phyloP scores from a whole-genome alignment of 1,140 invertebrate genomes.

The Leptoteleia sp. region DNA sequence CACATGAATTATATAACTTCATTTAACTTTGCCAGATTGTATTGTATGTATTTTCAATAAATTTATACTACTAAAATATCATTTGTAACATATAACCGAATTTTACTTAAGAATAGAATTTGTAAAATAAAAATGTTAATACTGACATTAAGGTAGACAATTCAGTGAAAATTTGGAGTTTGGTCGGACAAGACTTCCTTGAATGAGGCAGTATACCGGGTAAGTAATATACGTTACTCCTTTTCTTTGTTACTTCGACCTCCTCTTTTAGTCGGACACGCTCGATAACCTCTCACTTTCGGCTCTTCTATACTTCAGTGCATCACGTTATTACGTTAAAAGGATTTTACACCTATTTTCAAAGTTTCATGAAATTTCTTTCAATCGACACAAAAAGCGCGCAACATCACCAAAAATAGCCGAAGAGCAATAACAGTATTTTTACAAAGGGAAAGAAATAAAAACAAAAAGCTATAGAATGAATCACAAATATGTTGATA shows the following conservation, averaged over 20 bases:
- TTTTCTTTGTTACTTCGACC: slow-evolving; percentile 37
- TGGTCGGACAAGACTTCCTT: slow-evolving; percentile 24
- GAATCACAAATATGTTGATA: too few relatives aligned
- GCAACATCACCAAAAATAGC: slow-evolving; percentile 42
- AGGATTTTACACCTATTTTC: slow-evolving; percentile 74
- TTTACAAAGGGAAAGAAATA: slow-evolving; percentile 17
- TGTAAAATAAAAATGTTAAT: too few relatives aligned
- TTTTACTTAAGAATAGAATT: too few relatives aligned
- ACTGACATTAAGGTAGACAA: neutral
- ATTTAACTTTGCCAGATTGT: too few relatives aligned
- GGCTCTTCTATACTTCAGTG: slow-evolving; percentile 66
- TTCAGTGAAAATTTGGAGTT: slow-evolving; percentile 28
- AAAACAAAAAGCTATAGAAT: too few relatives aligned
- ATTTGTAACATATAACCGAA: too few relatives aligned
- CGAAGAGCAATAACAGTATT: slow-evolving; percentile 30
- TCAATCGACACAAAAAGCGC: slow-evolving; percentile 67
- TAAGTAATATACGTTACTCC: slow-evolving; percentile 31
- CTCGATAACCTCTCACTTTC: slow-evolving; percentile 73
- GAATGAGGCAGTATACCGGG: slow-evolving; percentile 13
- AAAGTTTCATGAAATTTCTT: slow-evolving; percentile 53
- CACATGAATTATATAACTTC: too few relatives aligned
- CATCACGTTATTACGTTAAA: slow-evolving; percentile 75
- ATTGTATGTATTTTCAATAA: too few relatives aligned
- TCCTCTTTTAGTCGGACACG: slow-evolving; percentile 65
- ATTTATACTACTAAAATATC: too few relatives aligned